Evolutionary conservation across 1,140 invertebrate species (phyloP), one percentile per base, ranked within the genome.

Genomic region (Nephotettix cincticeps): DNA sequence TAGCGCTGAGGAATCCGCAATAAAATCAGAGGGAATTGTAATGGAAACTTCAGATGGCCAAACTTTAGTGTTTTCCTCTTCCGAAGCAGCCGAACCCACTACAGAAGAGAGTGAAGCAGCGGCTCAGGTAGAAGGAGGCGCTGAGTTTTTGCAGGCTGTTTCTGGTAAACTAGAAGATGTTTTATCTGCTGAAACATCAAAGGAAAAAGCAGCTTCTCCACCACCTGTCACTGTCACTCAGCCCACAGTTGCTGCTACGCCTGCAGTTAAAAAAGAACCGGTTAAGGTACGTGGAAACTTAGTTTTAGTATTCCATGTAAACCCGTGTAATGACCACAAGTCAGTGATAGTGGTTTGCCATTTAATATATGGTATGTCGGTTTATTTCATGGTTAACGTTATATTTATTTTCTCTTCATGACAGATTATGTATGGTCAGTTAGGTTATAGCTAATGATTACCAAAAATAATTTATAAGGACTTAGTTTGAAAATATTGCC

Each of bases 11-110:
- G 75, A 77, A 47, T 14, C 32, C 1, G 40, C 6, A 1, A 71
- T 75, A 14, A 74, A 77, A 17, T 21, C 66, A 9, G 77, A 75
- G 14, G 51, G 72, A 0, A 29, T 72, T 9, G 77, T 67, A 32
- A 29, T 14, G 43, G 69, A 71, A 2, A 30, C 32, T 0, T 71
- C 71, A 14, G 58, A 79, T 47, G 17, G 64, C 4, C 76, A 77
- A 47, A 58, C 79, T 19, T 25, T 67, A 9, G 64, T 67, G 19
- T 67, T 67, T 25, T 43, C 32, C 17, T 19, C 64, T 2, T 13
- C 30, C 19, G 32, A 19, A 1, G 32, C 36, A 25, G 40, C n/a
- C 17, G 64, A 19, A 13, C n/a, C n/a, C 1, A 2, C 63, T 6
- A 58, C 27, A 17, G 61, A 66, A 40, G 40, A 58, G 4, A 21